Evolutionary conservation across 2,113 vertebrate genomes (phyloP).

Genomic region (Oxyruncus cristatus): DNA sequence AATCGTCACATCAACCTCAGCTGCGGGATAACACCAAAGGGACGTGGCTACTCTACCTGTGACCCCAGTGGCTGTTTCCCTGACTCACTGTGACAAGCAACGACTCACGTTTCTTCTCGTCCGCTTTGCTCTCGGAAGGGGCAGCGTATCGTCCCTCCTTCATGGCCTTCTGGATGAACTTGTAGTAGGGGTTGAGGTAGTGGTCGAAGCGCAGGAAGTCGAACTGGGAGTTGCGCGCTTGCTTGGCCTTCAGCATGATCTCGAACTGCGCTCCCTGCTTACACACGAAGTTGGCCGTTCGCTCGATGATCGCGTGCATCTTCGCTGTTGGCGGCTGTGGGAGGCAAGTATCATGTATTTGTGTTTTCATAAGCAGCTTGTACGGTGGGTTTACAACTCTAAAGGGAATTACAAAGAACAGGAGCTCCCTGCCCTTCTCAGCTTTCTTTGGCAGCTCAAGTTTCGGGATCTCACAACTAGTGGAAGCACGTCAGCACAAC

Average conservation of each 20-base stretch:
- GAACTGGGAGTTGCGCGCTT: conserved; percentile 94
- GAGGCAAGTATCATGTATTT: background rate
- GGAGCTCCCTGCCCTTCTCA: background rate
- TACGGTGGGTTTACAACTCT: background rate
- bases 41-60: background rate
- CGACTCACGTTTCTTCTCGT: conserved; percentile 79
- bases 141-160: conserved; percentile 90
- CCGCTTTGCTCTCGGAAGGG: conserved; percentile 72
- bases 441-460: background rate
- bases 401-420: background rate
- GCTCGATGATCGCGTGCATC: conserved; percentile 96
- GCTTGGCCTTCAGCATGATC: conserved; percentile 97
- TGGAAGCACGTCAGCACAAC: background rate
- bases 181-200: conserved; percentile 99
- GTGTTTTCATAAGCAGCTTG: background rate
- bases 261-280: conserved; percentile 97
- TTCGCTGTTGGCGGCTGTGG: conserved; percentile 92
- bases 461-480: background rate
- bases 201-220: conserved; percentile 97
- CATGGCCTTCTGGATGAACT: conserved; percentile 93
- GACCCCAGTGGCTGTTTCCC: background rate
- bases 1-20: background rate
- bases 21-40: background rate
- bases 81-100: background rate
- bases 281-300: conserved; percentile 94